Conservation (phyloP, 2,888 invertebrate species). For the Gryllus longicercus region DNA sequence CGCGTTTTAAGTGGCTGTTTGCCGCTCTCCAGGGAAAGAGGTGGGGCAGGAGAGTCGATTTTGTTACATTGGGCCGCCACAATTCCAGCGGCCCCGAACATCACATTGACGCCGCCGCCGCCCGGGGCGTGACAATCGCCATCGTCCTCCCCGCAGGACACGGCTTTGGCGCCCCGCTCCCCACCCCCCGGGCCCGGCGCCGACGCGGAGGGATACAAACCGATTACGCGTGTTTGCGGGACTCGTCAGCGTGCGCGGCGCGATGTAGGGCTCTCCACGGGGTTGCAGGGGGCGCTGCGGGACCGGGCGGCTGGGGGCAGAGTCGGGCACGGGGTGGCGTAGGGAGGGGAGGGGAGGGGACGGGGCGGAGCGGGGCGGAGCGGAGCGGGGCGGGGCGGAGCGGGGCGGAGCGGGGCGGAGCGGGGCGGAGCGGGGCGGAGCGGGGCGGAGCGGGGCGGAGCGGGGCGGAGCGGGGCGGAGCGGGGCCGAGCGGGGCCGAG, state of each 20-base stretch:
- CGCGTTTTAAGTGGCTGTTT: neutral
- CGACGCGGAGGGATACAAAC: neutral
- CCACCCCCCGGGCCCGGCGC: neutral
- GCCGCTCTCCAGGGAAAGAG: too few species aligned
- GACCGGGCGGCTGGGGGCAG: neutral
- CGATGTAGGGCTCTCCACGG: neutral
- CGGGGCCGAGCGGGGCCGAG: neutral
- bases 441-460: neutral
- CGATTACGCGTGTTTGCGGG: conserved; percentile 10
- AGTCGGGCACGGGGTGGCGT: neutral
- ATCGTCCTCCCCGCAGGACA: neutral
- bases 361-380: neutral
- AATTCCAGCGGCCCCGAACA: neutral
- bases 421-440: neutral
- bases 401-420: neutral
- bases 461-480: neutral
- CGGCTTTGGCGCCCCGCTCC: neutral
- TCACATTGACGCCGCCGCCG: neutral
- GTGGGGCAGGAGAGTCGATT: too few species aligned
- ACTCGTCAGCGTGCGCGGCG: neutral
- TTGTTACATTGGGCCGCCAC: neutral
- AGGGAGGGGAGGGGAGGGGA: neutral
- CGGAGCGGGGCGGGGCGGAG: neutral
- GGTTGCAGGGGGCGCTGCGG: neutral
- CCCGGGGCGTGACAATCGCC: conserved; percentile 3